These are phyloP conservation scores for Diarsia dahlii DNA, from an alignment of 2,888 invertebrate species.

Conservation along the genomic window DNA sequence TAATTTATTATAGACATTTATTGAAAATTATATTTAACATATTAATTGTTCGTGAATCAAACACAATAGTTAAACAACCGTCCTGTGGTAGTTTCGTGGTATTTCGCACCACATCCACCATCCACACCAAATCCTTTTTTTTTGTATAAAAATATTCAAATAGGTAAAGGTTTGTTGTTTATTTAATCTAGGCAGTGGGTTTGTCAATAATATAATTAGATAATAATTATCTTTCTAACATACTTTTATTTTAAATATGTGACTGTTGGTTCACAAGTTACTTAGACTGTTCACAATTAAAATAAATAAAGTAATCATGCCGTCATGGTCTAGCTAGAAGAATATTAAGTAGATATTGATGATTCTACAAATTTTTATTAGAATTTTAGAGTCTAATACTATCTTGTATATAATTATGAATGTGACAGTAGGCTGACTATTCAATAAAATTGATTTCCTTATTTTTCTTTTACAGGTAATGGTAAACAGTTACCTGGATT, in stretches of 20 bases:
- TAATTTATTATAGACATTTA: slow-evolving; percentile 3
- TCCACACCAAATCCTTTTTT: neutral
- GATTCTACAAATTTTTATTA: neutral
- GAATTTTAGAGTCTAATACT: neutral
- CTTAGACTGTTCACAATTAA: neutral
- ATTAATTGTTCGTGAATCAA: neutral
- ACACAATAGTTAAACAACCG: slow-evolving; percentile 4
- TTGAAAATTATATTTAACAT: neutral
- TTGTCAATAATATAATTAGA: neutral
- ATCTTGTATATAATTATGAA: neutral
- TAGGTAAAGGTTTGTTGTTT: neutral
- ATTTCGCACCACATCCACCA: too few species aligned
- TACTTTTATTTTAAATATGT: neutral
- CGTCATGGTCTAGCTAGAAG: neutral
- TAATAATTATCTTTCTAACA: neutral
- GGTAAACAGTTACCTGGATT: slow-evolving; percentile 73
- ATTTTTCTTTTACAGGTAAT: slow-evolving; percentile 81
- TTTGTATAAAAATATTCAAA: too few species aligned
- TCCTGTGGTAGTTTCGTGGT: too few species aligned
- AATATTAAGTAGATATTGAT: neutral
- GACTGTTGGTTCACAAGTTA: neutral
- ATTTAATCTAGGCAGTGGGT: neutral
- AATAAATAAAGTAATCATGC: neutral
- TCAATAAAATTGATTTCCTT: slow-evolving; percentile 34
- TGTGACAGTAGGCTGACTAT: neutral